Evolutionary conservation across 1,140 invertebrate genomes (phyloP).

Genomic region (Caligus rogercresseyi): DNA sequence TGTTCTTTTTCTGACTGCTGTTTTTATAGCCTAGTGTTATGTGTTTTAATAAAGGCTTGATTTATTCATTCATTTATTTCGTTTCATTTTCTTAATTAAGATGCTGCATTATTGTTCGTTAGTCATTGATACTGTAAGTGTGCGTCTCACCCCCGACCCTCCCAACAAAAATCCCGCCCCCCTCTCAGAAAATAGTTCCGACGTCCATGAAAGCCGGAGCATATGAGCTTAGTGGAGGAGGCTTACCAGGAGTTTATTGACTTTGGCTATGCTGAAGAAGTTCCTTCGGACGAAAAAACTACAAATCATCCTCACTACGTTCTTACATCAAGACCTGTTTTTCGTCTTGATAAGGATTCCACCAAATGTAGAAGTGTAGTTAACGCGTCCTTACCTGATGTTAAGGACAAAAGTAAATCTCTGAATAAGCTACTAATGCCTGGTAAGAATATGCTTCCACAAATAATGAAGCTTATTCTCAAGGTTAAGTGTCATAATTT

Average conservation of each 20-base stretch:
- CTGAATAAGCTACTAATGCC: slow-evolving; percentile 6
- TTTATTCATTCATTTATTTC: no score
- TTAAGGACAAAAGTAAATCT: not conserved
- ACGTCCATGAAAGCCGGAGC: no score
- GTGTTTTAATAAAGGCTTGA: no score
- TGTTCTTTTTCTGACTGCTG: no score
- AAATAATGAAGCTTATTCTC: slow-evolving; percentile 4
- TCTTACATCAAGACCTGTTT: not conserved
- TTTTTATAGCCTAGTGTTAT: no score
- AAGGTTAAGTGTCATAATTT: no score
- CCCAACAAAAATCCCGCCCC: no score
- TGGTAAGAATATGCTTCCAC: not conserved
- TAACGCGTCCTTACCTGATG: not conserved
- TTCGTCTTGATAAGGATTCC: not conserved
- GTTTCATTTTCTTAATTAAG: no score
- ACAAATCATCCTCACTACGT: not conserved
- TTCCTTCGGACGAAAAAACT: not conserved
- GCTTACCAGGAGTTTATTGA: not conserved
- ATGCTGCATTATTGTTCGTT: no score
- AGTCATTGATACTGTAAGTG: no score
- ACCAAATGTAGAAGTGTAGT: not conserved
- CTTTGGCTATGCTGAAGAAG: not conserved
- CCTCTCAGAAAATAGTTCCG: no score
- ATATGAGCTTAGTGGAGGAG: not conserved
- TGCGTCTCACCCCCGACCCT: no score